A percentile compares a stretch with the other conserved stretches of the same genome.
Conservation (phyloP, 2,113 vertebrate species). For the Monarcha castaneiventris region DNA sequence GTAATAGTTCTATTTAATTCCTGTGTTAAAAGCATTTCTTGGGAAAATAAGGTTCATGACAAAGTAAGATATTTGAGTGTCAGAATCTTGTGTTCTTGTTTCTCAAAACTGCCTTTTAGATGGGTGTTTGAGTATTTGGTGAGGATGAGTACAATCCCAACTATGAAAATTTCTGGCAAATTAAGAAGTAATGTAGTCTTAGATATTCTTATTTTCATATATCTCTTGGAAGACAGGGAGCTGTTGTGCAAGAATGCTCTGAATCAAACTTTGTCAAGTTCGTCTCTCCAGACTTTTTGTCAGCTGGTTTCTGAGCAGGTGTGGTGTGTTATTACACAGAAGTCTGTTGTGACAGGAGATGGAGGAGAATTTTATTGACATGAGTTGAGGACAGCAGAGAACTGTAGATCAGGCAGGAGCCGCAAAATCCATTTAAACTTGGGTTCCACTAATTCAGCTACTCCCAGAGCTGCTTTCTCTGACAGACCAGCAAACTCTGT, state of each 20-base stretch:
- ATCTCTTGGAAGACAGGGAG: not conserved
- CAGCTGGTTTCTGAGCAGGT: not conserved
- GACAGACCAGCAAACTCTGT: not conserved
- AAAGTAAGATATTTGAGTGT: not conserved
- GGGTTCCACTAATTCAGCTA: not conserved
- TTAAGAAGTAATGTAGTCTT: not conserved
- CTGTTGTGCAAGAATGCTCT: not conserved
- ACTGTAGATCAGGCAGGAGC: not conserved
- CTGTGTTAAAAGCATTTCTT: not conserved
- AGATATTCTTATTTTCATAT: not conserved
- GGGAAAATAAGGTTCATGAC: not conserved
- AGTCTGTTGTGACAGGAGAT: not conserved
- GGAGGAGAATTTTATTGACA: not conserved
- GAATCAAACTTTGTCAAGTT: not conserved
- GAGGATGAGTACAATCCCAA: not conserved
- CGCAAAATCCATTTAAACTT: not conserved
- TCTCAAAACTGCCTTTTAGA: not conserved
- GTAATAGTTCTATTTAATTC: not conserved
- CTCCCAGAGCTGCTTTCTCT: not conserved
- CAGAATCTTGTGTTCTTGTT: not conserved
- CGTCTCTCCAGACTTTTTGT: not conserved
- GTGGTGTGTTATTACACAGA: not conserved
- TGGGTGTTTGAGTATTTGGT: not conserved
- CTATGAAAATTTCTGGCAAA: not conserved
- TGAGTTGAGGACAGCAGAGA: not conserved